Evolutionary conservation across 92 coral and sea anemone species (phyloP).

Genomic region (Epizoanthus fatuus): DNA sequence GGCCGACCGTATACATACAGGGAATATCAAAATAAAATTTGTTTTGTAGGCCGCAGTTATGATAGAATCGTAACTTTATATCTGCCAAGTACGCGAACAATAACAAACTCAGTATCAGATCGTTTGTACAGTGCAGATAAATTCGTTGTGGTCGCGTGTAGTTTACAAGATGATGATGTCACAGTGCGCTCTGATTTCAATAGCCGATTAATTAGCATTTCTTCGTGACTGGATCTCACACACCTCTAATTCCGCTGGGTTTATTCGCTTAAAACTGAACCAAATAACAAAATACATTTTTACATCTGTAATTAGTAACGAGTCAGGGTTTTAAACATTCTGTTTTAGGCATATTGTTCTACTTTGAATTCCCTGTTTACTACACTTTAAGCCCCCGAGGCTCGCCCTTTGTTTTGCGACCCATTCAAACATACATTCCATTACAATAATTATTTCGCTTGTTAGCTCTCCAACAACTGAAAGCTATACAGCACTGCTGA

Average conservation of each 20-base stretch:
- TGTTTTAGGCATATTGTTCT: conserved; percentile 23
- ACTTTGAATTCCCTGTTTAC: conserved; percentile 14
- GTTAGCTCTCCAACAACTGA: not conserved
- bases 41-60: too few relatives aligned
- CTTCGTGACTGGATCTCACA: conserved; percentile 1
- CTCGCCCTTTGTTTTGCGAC: conserved; percentile 10
- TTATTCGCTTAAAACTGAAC: not conserved
- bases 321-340: not conserved
- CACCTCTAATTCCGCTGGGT: not conserved
- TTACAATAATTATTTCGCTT: not conserved
- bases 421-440: conserved; percentile 25
- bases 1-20: too few relatives aligned
- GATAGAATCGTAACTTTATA: too few relatives aligned
- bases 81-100: too few relatives aligned
- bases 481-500: conserved; percentile 12
- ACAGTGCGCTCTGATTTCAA: conserved; percentile 43
- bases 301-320: not conserved
- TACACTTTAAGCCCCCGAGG: conserved; percentile 12
- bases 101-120: too few relatives aligned
- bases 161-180: conserved; percentile 43
- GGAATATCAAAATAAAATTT: too few relatives aligned
- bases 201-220: conserved; percentile 32
- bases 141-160: not conserved
- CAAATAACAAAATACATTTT: conserved; percentile 1
- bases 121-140: too few relatives aligned